These are phyloP conservation scores for Gnathonemus longibarbis DNA, from an alignment of 2,113 vertebrate genomes.

Conservation along the genomic window DNA sequence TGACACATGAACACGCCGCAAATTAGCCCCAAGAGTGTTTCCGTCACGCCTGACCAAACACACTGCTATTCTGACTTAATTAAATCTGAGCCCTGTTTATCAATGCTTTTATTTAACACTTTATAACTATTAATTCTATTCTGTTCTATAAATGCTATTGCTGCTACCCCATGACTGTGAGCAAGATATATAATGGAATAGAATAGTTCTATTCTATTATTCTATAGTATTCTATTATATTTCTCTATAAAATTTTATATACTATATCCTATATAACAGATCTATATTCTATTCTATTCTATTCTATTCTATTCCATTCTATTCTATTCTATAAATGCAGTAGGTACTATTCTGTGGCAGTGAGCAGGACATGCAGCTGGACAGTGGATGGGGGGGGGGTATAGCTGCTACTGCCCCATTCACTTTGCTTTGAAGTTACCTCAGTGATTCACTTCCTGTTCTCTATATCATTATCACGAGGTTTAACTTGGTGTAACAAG, in stretches of 20 bases:
- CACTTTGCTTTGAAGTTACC: not conserved
- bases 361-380: not conserved
- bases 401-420: not conserved
- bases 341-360: not conserved
- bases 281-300: not conserved
- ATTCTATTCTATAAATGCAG: not conserved
- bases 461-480: not conserved
- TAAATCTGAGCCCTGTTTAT: not conserved
- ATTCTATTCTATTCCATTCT: too few species aligned
- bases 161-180: not conserved
- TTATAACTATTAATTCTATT: not conserved
- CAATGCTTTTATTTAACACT: not conserved
- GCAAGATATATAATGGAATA: not conserved
- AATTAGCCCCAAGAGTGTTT: conserved; percentile 37
- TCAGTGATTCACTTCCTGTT: not conserved
- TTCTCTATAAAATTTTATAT: not conserved
- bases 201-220: not conserved
- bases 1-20: conserved; percentile 46
- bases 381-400: not conserved
- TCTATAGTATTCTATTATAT: not conserved
- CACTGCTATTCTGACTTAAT: not conserved
- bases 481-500: not conserved
- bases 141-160: not conserved
- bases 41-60: too few species aligned
- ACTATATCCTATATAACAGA: not conserved